Base-by-base conservation (phyloP, 2,888 invertebrate species). In the Conchocele bisecta region DNA sequence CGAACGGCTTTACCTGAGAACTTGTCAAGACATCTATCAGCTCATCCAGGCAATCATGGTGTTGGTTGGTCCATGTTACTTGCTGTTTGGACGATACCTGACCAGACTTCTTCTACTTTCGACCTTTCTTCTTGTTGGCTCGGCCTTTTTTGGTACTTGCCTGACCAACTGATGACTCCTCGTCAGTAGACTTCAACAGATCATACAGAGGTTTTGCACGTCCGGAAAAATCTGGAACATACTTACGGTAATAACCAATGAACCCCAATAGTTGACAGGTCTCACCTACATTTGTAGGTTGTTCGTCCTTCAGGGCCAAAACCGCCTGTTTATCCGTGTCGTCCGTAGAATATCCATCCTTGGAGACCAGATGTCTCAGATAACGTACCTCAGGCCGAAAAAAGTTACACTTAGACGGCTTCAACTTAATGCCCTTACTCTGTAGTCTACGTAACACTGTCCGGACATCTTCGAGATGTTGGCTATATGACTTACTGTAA, bases 391-490 rank as follows among this genome's bases (percentile, higher is more conserved):
- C 17, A 15, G 41, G 17, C 26, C 35, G 58, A 22, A 81, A 76
- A 28, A 79, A 17, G 6, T 54, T 20, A 65, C 79, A 81, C 41
- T 76, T 81, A 5, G 11, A 4, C 7, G 73, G 72, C 42, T 69
- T 64, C 11, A 68, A 31, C 37, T 79, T 75, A 7, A 75, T 41
- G 11, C 72, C 67, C 9, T 68, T 72, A 24, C 24, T 26, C 28
- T 42, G 37, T 0, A 75, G 42, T 24, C 79, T 35, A 41, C 57
- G 11, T 11, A 81, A 41, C 9, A 82, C 81, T n/a, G 17, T 29
- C 13, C 50, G 41, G 0, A 81, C 33, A 54, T 79, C 46, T 11
- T 56, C 15, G 3, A 76, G 11, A 54, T 83, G 79, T 2, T 80
- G 60, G 1, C 66, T 50, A 57, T 76, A 76, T 15, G 31, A 50